Base-by-base conservation (phyloP, 2,888 invertebrate species). In the Leucophora obtusa region DNA sequence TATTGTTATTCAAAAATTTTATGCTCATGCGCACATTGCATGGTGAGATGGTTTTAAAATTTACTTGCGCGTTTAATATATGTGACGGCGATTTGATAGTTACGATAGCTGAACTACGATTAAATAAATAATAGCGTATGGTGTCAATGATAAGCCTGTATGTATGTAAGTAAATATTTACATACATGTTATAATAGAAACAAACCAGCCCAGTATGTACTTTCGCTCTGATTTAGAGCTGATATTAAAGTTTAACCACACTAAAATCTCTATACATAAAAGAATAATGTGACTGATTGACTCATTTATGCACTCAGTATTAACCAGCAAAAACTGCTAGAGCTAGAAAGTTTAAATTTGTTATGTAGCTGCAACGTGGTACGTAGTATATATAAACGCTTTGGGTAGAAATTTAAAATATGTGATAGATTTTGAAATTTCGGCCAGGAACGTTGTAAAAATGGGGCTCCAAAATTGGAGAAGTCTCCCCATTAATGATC, bases 31-130 rank as follows among this genome's bases (percentile, higher is more conserved):
- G 75, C 80, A 50, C 38, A 33, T 14, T 18, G 18, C 33, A 17
- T 50, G 18, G 5, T 35, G 47, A 14, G 17, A 1, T 33, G 47
- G 14, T 70, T 54, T 35, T 35, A 9, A 28, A 28, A 28, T 28
- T 15, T 21, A 53, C 24, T 77, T 72, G 17, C 47, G 53, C 51
- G 17, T 35, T 35, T 18, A 54, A 24, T 54, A n/a, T 59, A 28
- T 47, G 15, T 58, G 72, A 60, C 33, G 21, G 58, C 47, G 63
- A 70, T 82, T 68, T 72, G 76, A 59, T 72, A 71, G 79, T 74
- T 54, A 35, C 79, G 68, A 71, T 72, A 75, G 72, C 35, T 72
- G 47, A 74, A 76, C 76, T 58, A 60, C 77, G 82, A 82, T 82
- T 83, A 82, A 82, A 72, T 71, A 74, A 78, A 79, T 72, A 70